Base-by-base conservation (phyloP, 2,888 invertebrate genomes). In the Acrobasis suavella region DNA sequence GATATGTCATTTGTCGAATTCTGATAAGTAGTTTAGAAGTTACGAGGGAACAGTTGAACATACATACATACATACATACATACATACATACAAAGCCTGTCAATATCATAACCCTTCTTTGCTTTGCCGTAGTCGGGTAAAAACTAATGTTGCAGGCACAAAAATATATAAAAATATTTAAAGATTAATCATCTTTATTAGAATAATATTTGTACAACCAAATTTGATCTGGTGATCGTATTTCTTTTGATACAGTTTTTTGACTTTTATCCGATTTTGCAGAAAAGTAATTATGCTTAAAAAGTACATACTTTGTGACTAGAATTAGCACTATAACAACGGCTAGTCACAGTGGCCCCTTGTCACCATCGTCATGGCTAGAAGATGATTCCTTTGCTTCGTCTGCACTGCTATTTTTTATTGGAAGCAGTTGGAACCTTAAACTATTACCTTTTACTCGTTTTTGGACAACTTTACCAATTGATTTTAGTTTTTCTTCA, bases 341-440 rank as follows among this genome's bases (percentile, higher is more conserved):
- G 60, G 67, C 89, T 91, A 92, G 91, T 92, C 91, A 92, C 74
- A 91, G 82, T 1, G 91, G 87, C 6, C 86, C 86, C 67, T 79
- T 85, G 16, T 82, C 74, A 68, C 72, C 72, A 50, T 69, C 69
- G 50, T 77, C 75, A 58, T 73, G 67, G 63, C 72, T 74, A 55
- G 75, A 67, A 49, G 72, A 69, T 9, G 71, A 60, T 32, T 69
- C 70, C 49, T 74, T 70, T 9, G 71, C 67, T 50, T 69, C 64
- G 54, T 77, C 71, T 1, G 78, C 70, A 50, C 72, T 77, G 39
- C 68, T 83, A 12, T 81, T 74, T 65, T 78, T 82, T 17, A 80
- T 60, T 2, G 96, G 95, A 10, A 94, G 64, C 68, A 96, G 90
- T 78, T 93, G 94, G 77, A 95, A 96, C 75, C 93, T 94, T 16